Conservation (phyloP, 2,113 vertebrate genomes). For the Rhinopomastus cyanomelas region DNA sequence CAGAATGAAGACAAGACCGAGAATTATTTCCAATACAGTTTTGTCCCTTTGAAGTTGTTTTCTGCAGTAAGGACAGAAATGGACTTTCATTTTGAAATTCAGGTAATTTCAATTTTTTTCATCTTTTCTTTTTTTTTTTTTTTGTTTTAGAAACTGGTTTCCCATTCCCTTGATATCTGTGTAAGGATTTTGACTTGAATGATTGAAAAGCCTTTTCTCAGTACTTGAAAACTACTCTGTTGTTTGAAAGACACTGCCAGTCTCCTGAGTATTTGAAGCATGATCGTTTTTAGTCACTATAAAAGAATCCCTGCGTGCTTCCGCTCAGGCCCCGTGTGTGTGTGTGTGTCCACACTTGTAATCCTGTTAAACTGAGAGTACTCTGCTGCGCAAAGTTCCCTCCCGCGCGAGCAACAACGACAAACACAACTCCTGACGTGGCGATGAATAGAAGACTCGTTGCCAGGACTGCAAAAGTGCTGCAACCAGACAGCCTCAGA, state of each 20-base stretch:
- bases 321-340: not conserved
- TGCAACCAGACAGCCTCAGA: not conserved
- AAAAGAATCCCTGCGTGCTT: not conserved
- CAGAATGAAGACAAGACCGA: not conserved
- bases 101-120: not conserved
- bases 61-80: not conserved
- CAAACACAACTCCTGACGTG: not conserved
- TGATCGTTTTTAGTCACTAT: not conserved
- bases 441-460: not conserved
- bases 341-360: not conserved
- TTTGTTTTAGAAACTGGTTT: not conserved
- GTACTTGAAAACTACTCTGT: not conserved
- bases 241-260: not conserved
- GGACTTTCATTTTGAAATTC: not conserved
- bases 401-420: not conserved
- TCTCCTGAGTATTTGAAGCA: not conserved
- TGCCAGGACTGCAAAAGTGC: accelerated
- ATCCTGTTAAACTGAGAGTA: not conserved
- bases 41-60: not conserved
- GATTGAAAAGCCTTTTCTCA: not conserved
- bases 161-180: not conserved
- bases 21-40: not conserved
- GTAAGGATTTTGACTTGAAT: not conserved
- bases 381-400: not conserved
- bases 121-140: not conserved